Base-by-base conservation (phyloP, 2,113 vertebrate species). In the Cranoglanis bouderius region DNA sequence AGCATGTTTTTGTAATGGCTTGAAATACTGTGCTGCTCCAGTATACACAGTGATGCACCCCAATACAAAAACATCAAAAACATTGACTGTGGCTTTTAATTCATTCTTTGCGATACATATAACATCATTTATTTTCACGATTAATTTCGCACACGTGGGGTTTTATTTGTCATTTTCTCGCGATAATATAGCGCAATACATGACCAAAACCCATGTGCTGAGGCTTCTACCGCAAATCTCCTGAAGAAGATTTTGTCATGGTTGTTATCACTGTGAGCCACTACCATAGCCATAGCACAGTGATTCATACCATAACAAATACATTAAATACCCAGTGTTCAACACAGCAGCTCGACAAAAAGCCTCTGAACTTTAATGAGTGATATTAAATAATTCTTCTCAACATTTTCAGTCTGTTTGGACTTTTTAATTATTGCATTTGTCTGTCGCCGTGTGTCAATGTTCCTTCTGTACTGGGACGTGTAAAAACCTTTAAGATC, bases 1-100 rank as follows among this genome's bases (percentile, higher is more conserved):
- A 85, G 49, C 21, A 38, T 40, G 84, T 85, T 85, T 85, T 85
- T 85, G 63, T 85, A 70, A 85, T 53, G 61, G 19, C n/a, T 35
- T 85, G 5, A 70, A 70, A 21, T n/a, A 85, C 84, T 85, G 84
- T 85, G 84, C 26, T 35, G n/a, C 65, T 4, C 61, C n/a, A 35
- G n/a, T 53, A 43, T 43, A 53, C 65, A 70, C 65, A 35, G 32
- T 70, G 65, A 32, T 35, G 5, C 16, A 35, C n/a, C 13, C 65
- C 6, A 18, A 4, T 32, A 35, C 65, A 70, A 70, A 70, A 70
- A 35, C 65, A n/a, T n/a, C n/a, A n/a, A n/a, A n/a, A n/a, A n/a
- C n/a, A n/a, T n/a, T n/a, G n/a, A n/a, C 21, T 13, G 13, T 8
- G 38, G 26, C 57, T 29, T 63, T 43, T 18, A 40, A 65, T 65